Evolutionary conservation across 2,113 vertebrate genomes (phyloP), one percentile per base, ranked within the genome.

Genomic region (Melanocharis versteri): DNA sequence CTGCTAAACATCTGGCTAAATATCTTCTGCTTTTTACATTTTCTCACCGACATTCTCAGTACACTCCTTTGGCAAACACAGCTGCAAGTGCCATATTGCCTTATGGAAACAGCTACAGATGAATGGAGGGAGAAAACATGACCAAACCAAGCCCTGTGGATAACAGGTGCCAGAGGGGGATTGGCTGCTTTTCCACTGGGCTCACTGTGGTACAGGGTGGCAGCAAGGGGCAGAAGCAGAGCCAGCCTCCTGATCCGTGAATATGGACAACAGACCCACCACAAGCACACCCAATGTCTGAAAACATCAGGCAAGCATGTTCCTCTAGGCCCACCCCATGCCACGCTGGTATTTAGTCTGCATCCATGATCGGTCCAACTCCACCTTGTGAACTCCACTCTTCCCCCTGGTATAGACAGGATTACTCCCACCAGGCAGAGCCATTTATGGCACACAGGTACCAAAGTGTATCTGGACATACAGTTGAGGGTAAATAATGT

Each of bases 231-330:
- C 24, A 81, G 47, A 82, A 60, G 27, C 56, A 75, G 14, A 69
- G 18, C 18, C 48, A 35, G n/a, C 13, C 30, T 79, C 51, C 40
- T 26, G 15, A 45, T 19, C 20, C 0, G 1, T 6, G 21, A 53
- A 11, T 57, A 33, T 4, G 26, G 56, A 33, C 1, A 11, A 40
- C 33, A 40, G 8, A 31, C 11, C 13, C 4, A 1, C 16, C 28
- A 66, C 15, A 22, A 22, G 37, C 5, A 27, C 56, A 50, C 14
- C 6, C 42, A 33, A 1, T 15, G 6, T 42, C 19, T 69, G 65
- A 83, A 88, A 96, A 47, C 6, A 50, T 13, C 24, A 68, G 61
- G 30, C 17, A 70, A 61, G 11, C 3, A 7, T 3, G 9, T 47
- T 93, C 39, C 56, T 73, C 53, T 19, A 33, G 21, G 51, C 39